Evolutionary conservation across 2,888 invertebrate genomes (phyloP).

Genomic region (Chrysolina oricalcia): DNA sequence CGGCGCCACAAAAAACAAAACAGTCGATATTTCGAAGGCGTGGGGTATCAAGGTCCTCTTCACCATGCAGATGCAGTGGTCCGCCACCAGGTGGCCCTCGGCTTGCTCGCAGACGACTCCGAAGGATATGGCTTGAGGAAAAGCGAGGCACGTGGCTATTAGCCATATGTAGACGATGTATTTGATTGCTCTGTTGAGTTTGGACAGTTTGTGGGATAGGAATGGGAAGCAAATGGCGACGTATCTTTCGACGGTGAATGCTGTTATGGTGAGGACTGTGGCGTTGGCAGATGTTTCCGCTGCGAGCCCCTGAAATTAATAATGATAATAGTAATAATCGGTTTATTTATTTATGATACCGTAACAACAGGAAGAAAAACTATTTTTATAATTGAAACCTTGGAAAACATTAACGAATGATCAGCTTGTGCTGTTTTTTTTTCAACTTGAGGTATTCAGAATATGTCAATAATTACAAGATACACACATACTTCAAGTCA

Average conservation of each 20-base stretch:
- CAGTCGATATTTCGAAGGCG: slow-evolving; percentile 74
- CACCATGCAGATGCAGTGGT: slow-evolving; percentile 67
- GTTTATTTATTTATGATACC: no score
- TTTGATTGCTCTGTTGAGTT: slow-evolving; percentile 86
- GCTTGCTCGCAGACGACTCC: slow-evolving; percentile 76
- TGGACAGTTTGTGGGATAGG: slow-evolving; percentile 87
- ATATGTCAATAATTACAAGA: no score
- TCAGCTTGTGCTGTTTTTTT: no score
- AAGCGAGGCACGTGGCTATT: slow-evolving; percentile 81
- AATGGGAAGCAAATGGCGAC: slow-evolving; percentile 92
- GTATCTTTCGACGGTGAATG: slow-evolving; percentile 91
- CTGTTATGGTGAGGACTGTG: slow-evolving; percentile 89
- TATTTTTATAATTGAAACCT: no score
- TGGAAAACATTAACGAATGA: no score
- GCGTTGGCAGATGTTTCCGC: slow-evolving; percentile 90
- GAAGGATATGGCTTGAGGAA: slow-evolving; percentile 87
- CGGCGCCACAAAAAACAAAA: slow-evolving; percentile 77
- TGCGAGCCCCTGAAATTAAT: slow-evolving; percentile 77
- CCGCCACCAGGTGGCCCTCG: slow-evolving; percentile 63
- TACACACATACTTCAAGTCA: no score
- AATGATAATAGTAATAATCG: neutral
- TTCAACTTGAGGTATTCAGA: no score
- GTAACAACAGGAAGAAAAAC: no score
- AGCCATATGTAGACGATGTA: slow-evolving; percentile 86
- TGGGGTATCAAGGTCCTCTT: slow-evolving; percentile 69